Percentiles rank a stretch among this genome's conserved stretches.
These are phyloP conservation scores for Corbicula japonica DNA, from an alignment of 2,888 invertebrate genomes.

Conservation along the genomic window DNA sequence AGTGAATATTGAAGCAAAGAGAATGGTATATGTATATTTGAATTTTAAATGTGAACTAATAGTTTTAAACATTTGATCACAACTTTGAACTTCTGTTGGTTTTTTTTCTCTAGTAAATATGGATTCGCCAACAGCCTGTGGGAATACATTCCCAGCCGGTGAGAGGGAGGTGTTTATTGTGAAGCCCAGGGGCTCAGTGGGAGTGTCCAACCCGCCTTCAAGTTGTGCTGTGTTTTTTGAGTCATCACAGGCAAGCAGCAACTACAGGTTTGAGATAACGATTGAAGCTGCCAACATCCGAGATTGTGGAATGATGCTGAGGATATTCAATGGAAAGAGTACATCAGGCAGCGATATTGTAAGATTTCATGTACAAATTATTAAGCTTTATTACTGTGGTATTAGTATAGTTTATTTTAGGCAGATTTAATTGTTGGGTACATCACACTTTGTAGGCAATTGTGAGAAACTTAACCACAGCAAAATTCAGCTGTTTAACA, in stretches of 20 bases:
- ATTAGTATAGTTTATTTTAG: no score
- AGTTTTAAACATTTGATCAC: no score
- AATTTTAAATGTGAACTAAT: no score
- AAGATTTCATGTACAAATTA: constrained; percentile 61
- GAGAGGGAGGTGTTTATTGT: constrained; percentile 66
- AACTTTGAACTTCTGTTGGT: no score
- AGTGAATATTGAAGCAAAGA: no score
- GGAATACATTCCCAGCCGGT: constrained; percentile 69
- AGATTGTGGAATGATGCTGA: constrained; percentile 75
- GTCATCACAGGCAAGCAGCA: constrained; percentile 73
- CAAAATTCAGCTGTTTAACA: no score
- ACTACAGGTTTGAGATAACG: constrained; percentile 76
- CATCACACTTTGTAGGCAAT: no score
- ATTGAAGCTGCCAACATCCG: constrained; percentile 70
- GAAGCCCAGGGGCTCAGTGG: constrained; percentile 67
- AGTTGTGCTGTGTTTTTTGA: constrained; percentile 71
- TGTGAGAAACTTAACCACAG: no score
- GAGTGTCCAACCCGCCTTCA: constrained; percentile 71
- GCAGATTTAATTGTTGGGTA: no score
- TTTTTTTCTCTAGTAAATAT: no score
- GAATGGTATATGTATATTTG: no score
- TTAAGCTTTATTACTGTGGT: no score
- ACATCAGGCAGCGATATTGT: constrained; percentile 72
- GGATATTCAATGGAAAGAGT: constrained; percentile 72
- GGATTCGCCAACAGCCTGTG: constrained; percentile 67